Evolutionary conservation across 2,888 invertebrate genomes (phyloP).

Genomic region (Allacma fusca): DNA sequence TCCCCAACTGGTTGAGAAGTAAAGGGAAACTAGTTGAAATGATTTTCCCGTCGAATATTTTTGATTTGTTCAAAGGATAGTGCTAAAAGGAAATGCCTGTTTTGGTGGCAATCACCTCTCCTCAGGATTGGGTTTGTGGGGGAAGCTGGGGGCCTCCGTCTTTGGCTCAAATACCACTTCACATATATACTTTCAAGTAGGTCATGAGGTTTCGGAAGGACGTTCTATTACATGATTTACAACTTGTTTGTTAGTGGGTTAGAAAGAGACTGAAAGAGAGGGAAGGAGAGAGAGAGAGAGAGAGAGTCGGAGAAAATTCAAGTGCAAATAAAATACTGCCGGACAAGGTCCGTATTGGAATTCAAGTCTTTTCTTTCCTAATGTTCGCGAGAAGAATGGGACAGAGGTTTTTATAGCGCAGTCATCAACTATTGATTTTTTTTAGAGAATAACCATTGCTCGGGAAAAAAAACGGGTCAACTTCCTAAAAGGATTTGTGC

Average conservation of each 20-base stretch:
- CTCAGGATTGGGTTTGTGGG: too few species aligned
- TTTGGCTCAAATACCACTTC: too few species aligned
- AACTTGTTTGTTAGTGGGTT: too few species aligned
- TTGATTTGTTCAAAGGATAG: not conserved
- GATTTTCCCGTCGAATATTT: not conserved
- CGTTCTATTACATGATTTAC: too few species aligned
- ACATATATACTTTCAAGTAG: not conserved
- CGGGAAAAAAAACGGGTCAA: too few species aligned
- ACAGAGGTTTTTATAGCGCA: not conserved
- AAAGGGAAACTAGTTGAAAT: not conserved
- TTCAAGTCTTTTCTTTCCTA: not conserved
- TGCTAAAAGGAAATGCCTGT: not conserved
- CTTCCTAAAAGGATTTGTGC: too few species aligned
- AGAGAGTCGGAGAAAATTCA: not conserved
- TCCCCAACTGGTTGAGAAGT: too few species aligned
- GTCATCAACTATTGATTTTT: too few species aligned
- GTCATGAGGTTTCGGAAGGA: too few species aligned
- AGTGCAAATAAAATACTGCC: not conserved
- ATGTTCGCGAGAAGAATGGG: not conserved
- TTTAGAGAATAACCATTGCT: too few species aligned
- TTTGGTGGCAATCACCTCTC: slow-evolving; percentile 2
- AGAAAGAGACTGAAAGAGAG: too few species aligned
- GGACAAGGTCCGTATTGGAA: not conserved
- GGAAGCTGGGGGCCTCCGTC: too few species aligned
- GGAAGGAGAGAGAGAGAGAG: not conserved